Evolutionary conservation across 2,113 vertebrate species (phyloP).

Genomic region (Oreochromis aureus): DNA sequence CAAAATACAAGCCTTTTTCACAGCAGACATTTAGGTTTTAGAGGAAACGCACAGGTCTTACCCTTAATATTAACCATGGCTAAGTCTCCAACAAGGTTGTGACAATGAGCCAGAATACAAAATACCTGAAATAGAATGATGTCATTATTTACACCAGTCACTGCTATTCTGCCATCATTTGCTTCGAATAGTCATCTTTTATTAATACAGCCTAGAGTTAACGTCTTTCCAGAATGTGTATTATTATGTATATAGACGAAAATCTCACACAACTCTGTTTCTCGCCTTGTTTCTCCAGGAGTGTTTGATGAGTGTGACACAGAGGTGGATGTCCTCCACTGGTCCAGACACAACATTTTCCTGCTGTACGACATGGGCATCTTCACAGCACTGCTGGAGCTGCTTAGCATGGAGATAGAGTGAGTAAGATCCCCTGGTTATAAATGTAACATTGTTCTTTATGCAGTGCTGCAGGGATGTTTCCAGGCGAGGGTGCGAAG

Average conservation of each 20-base stretch:
- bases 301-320: constrained; percentile 90
- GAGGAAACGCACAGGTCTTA: not conserved
- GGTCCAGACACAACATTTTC: constrained; percentile 93
- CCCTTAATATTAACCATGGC: not conserved
- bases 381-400: constrained; percentile 90
- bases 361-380: constrained; percentile 92
- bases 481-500: rapidly evolving
- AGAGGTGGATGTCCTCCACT: constrained; percentile 83
- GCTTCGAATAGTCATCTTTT: not conserved
- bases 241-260: not conserved
- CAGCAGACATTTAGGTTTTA: not conserved
- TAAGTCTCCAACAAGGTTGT: not conserved
- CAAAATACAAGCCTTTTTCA: not conserved
- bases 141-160: not conserved
- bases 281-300: constrained; percentile 56
- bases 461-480: not conserved
- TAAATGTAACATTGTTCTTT: not conserved
- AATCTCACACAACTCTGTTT: not conserved
- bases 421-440: constrained; percentile 55
- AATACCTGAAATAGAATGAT: not conserved
- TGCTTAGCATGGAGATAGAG: constrained; percentile 98
- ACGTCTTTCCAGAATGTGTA: not conserved
- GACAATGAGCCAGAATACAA: not conserved
- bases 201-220: not conserved
- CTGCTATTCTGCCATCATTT: not conserved